These are phyloP conservation scores for Steatocranus sp. DNA, from an alignment of 2,797 vertebrate genomes.

Conservation along the genomic window DNA sequence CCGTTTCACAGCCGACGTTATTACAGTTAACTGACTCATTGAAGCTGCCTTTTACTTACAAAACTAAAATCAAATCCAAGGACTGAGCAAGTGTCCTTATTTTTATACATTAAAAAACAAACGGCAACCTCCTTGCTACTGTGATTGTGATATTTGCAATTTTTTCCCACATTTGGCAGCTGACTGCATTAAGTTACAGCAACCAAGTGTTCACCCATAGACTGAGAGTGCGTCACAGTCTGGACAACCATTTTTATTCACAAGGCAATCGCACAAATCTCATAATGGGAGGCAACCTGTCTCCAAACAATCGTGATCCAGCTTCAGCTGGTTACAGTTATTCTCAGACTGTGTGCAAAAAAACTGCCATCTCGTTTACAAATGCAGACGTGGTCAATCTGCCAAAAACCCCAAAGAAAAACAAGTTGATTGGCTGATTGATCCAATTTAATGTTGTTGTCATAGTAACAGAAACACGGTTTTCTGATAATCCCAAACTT, in stretches of 20 bases:
- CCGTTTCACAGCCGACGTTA: neutral
- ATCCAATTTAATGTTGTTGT: neutral
- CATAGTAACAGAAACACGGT: neutral
- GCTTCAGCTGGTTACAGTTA: neutral
- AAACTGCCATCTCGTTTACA: neutral
- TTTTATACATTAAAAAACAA: neutral
- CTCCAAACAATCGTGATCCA: neutral
- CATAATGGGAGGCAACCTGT: neutral
- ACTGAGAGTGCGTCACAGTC: neutral
- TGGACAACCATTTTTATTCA: neutral
- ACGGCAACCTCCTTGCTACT: accelerated
- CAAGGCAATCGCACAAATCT: neutral
- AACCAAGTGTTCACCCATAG: neutral
- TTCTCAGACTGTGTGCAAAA: neutral
- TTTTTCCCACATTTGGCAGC: neutral
- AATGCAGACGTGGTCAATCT: neutral
- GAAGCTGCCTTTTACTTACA: neutral
- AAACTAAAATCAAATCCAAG: neutral
- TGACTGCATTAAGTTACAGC: neutral
- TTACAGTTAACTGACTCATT: neutral
- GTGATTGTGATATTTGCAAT: neutral
- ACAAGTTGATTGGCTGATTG: neutral
- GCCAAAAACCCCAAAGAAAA: accelerated
- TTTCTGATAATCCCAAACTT: neutral
- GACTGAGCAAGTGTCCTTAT: neutral